Evolutionary conservation across 1,140 invertebrate genomes (phyloP), one percentile per base, ranked within the genome.

Genomic region (Medauroidea extradentata): DNA sequence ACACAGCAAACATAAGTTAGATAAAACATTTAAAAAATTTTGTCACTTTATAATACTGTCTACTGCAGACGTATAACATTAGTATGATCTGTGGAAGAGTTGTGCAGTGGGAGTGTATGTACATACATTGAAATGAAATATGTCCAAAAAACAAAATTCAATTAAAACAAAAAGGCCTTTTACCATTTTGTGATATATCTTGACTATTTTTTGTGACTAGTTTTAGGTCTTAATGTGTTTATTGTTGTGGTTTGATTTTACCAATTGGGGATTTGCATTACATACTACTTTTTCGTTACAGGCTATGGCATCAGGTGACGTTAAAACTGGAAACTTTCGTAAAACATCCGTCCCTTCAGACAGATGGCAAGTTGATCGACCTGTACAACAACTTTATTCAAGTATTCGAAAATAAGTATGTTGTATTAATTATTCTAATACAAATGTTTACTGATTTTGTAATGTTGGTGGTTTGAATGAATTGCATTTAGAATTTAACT

Each of bases 291-390:
- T 62, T 64, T 38, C 53, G 39, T 84, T 84, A 71, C 76, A 94
- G 93, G 78, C 81, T 98, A 80, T 98, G 94, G 94, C 95, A 98
- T 82, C 94, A 98, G 76, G 73, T 98, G 57, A 98, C 96, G 5
- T 73, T 97, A 25, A 90, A 91, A 78, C 73, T 98, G 27, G 79
- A 87, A 27, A 79, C 81, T 49, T 90, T 98, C 73, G 90, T 97
- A 1, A 90, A 90, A 66, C 80, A 88, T 72, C 85, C 90, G 11
- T 74, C 83, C 0, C 77, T 96, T 46, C 86, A 92, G 66, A 82
- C 87, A 69, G 88, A 84, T 60, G 87, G 90, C 67, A 85, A 88
- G 62, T 76, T 97, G 1, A 82, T 93, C 57, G 85, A 94, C 71
- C 75, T 98, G 11, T 98, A 98, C 75, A 87, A 87, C 66, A 93